A percentile compares a stretch with the other conserved stretches of the same genome.
Conservation (phyloP, 2,797 vertebrate genomes). For the Leucoraja ocellata region DNA sequence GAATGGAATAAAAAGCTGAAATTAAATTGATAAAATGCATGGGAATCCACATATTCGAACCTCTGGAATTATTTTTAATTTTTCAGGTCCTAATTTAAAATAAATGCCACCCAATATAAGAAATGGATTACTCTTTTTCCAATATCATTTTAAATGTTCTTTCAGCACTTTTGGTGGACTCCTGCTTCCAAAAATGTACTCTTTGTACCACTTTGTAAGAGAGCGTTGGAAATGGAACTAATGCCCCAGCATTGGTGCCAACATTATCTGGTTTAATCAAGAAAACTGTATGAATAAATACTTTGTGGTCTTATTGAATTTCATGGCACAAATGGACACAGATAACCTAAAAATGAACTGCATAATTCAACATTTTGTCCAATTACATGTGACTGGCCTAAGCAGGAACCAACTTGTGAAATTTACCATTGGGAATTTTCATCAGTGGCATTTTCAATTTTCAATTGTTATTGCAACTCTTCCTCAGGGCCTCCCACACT, state of each 20-base stretch:
- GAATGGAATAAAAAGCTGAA: not conserved
- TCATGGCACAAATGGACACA: not conserved
- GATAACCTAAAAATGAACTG: too few relatives aligned
- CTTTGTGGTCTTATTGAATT: not conserved
- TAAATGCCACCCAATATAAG: not conserved
- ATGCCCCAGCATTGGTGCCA: not conserved
- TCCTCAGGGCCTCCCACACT: too few relatives aligned
- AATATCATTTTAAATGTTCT: not conserved
- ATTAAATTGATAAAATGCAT: slow-evolving; percentile 7
- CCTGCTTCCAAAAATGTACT: too few relatives aligned
- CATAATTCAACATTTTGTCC: too few relatives aligned
- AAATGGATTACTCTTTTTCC: not conserved
- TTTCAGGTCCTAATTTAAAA: not conserved
- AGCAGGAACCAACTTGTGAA: too few relatives aligned
- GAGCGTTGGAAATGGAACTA: not conserved
- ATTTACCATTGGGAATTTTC: too few relatives aligned
- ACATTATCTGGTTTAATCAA: not conserved
- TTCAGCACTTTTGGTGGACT: too few relatives aligned
- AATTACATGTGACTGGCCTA: too few relatives aligned
- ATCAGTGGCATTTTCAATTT: too few relatives aligned
- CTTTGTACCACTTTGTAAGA: not conserved
- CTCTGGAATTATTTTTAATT: not conserved
- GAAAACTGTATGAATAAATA: not conserved
- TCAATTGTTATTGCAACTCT: too few relatives aligned
- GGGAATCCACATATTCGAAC: not conserved